phyloP scores from a whole-genome alignment of 2,797 vertebrate genomes.

The Pangasius mekongensis region DNA sequence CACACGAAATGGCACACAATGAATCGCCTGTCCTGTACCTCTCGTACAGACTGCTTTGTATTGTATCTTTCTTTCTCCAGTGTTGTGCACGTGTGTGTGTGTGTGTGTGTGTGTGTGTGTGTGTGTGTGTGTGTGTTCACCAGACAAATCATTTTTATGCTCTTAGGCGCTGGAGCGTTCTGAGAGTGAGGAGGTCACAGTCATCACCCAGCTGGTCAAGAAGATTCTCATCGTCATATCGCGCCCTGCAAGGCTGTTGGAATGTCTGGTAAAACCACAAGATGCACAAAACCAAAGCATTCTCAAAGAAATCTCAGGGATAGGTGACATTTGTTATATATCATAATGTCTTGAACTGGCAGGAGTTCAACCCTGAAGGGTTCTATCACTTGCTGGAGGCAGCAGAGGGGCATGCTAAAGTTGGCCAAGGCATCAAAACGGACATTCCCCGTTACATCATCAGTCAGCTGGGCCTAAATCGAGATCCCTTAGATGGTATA shows the following conservation, averaged over 20 bases:
- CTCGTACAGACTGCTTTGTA: not conserved
- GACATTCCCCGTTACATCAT: conserved; percentile 97
- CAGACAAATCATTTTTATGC: conserved; percentile 26
- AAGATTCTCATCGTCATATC: conserved; percentile 96
- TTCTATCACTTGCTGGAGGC: conserved; percentile 97
- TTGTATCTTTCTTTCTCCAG: not conserved
- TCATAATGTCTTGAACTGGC: conserved; percentile 37
- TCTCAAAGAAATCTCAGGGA: not conserved
- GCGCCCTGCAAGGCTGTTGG: conserved; percentile 90
- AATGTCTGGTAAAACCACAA: conserved; percentile 88
- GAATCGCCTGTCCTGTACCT: not conserved
- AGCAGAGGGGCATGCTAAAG: conserved; percentile 93
- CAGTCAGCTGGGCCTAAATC: conserved; percentile 89
- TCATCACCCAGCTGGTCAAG: conserved; percentile 88
- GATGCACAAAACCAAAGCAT: conserved; percentile 50
- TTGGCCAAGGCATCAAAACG: conserved; percentile 90
- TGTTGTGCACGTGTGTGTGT: not conserved
- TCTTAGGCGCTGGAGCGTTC: conserved; percentile 90
- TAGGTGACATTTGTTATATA: not conserved
- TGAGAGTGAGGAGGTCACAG: conserved; percentile 89
- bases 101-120: not conserved
- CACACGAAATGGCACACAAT: not conserved
- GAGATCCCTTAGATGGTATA: conserved; percentile 87
- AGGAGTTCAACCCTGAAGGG: conserved; percentile 97
- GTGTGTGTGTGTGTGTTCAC: not conserved